phyloP scores from a whole-genome alignment of 2,888 invertebrate species.

The Oscheius sp. region DNA sequence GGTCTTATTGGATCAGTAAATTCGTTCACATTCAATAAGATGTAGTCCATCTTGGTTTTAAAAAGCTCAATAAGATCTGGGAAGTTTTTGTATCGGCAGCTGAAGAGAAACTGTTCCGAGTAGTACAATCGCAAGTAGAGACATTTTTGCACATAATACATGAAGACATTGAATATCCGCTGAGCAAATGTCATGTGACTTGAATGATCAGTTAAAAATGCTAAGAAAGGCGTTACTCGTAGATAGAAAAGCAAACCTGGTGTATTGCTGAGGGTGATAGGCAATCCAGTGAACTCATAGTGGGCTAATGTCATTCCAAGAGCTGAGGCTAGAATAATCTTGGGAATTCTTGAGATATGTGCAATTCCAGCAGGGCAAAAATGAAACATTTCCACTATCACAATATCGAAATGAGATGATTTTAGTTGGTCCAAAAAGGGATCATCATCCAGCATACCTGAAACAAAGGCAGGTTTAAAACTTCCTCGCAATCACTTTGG shows the following conservation, averaged over 20 bases:
- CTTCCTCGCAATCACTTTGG: slow-evolving; percentile 11
- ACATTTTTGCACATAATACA: slow-evolving; percentile 33
- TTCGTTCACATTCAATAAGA: slow-evolving; percentile 46
- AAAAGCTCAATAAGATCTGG: slow-evolving; percentile 33
- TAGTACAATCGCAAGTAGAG: slow-evolving; percentile 23
- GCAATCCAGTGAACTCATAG: slow-evolving; percentile 37
- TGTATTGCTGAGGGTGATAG: slow-evolving; percentile 40
- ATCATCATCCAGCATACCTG: slow-evolving; percentile 38
- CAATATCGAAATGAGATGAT: slow-evolving; percentile 38
- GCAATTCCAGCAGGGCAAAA: slow-evolving; percentile 44
- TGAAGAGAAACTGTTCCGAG: slow-evolving; percentile 29
- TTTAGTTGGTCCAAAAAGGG: slow-evolving; percentile 25
- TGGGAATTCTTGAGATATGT: slow-evolving; percentile 37
- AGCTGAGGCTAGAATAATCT: slow-evolving; percentile 41
- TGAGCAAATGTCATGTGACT: slow-evolving; percentile 35
- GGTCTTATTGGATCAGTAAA: slow-evolving; percentile 45
- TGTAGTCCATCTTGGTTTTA: slow-evolving; percentile 39
- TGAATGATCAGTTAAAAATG: slow-evolving; percentile 38
- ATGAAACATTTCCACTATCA: slow-evolving; percentile 42
- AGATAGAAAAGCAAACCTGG: slow-evolving; percentile 32
- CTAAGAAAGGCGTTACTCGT: too few relatives aligned
- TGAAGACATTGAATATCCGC: slow-evolving; percentile 40
- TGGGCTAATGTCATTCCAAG: slow-evolving; percentile 45
- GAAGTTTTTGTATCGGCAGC: slow-evolving; percentile 7
- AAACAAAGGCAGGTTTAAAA: background rate